Base-by-base conservation (phyloP, 2,888 invertebrate species). In the Lobophora halterata region DNA sequence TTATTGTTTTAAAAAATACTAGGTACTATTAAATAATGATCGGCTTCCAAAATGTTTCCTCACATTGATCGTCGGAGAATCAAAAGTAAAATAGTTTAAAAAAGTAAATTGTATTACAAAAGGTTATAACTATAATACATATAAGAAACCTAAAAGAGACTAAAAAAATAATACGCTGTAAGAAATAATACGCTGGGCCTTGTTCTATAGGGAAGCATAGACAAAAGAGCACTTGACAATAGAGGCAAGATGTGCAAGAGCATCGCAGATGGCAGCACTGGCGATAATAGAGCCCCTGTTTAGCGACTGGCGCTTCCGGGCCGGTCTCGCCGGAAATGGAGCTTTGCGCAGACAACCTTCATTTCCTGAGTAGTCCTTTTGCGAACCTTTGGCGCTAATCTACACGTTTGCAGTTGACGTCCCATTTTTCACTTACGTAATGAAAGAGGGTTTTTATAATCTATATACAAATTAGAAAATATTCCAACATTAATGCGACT, bases 331-430 rank as follows among this genome's bases (percentile, higher is more conserved):
- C 58, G 81, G 81, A 82, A 81, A 80, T 81, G 78, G 68, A 65
- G 56, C 73, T 58, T 67, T 71, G 76, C 67, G 62, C 70, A 76
- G 78, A 80, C 80, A 79, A 75, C 78, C 76, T 77, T 80, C 78
- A 83, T 83, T 82, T 82, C 82, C 82, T 65, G 64, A 40, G 58
- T 57, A 65, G 65, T 70, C 72, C 74, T 75, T 77, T 75, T 68
- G 63, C 55, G 52, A 45, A 50, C 58, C 46, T 39, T 37, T 43
- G 34, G 38, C 14, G 43, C 42, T 52, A 52, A 49, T 52, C 46
- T 49, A 41, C 30, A 31, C 44, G 34, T 49, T 46, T 26, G 23
- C 38, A 46, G 49, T 45, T 54, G 55, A 57, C 58, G 52, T 56
- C 49, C 30, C 35, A 20, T 44, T 37, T 41, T 27, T 19, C 30